Evolutionary conservation across 2,888 invertebrate species (phyloP).

Genomic region (Idaea dimidiata): DNA sequence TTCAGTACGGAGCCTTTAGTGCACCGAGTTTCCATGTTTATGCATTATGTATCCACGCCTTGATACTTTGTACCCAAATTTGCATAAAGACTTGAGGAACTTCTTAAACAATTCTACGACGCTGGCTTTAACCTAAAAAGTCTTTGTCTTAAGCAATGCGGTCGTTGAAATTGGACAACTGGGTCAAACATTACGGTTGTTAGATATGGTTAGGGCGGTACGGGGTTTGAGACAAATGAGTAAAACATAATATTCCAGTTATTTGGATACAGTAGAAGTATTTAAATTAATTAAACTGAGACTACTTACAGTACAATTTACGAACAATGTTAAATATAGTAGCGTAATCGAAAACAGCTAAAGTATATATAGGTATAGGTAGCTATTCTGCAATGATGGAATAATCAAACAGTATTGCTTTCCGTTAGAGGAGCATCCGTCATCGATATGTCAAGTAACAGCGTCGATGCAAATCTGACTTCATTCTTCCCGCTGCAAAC

Average conservation of each 20-base stretch:
- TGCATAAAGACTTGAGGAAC: slow-evolving; percentile 39
- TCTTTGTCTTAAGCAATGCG: slow-evolving; percentile 22
- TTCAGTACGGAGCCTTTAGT: slow-evolving; percentile 42
- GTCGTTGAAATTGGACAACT: slow-evolving; percentile 29
- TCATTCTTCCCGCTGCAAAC: slow-evolving; percentile 9
- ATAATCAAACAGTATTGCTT: slow-evolving; percentile 58
- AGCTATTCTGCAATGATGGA: slow-evolving; percentile 46
- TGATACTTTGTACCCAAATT: slow-evolving; percentile 27
- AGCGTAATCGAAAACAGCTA: slow-evolving; percentile 17
- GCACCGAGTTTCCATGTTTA: slow-evolving; percentile 48
- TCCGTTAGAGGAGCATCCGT: slow-evolving; percentile 30
- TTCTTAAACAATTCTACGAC: slow-evolving; percentile 20
- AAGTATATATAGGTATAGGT: slow-evolving; percentile 23
- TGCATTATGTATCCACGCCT: slow-evolving; percentile 50
- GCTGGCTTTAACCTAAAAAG: slow-evolving; percentile 16
- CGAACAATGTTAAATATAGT: slow-evolving; percentile 19
- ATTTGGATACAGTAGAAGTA: slow-evolving; percentile 7
- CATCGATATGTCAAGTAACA: slow-evolving; percentile 48
- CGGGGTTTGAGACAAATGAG: slow-evolving; percentile 17
- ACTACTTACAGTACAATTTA: slow-evolving; percentile 5
- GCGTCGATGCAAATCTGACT: slow-evolving; percentile 49
- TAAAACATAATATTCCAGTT: slow-evolving; percentile 16
- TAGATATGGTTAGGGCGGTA: slow-evolving; percentile 4
- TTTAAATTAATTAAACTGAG: slow-evolving; percentile 14
- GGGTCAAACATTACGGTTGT: slow-evolving; percentile 27